Evolutionary conservation across 2,888 invertebrate species (phyloP), one percentile per base, ranked within the genome.

Genomic region (Capitulum mitella): DNA sequence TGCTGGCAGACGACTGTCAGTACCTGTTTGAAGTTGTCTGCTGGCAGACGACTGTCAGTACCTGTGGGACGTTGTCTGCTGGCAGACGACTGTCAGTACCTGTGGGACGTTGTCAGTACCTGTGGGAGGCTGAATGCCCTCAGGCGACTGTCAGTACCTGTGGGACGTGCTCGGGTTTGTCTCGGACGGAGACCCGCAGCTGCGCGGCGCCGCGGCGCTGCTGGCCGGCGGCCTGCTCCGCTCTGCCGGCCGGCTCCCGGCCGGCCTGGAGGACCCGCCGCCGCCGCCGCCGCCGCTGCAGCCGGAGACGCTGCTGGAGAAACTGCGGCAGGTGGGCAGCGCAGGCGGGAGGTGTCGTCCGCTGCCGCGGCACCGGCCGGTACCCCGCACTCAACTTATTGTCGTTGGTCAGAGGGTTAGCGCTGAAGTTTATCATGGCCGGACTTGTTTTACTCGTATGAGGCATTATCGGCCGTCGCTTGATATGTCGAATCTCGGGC

Each of bases 211-310:
- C 12, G 75, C 51, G 12, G 78, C 58, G 22, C 40, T 78, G 16
- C 51, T 79, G 26, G 8, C 37, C 37, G 70, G 29, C 37, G 37
- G 26, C 70, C 70, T 85, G 37, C 70, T 37, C 37, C 3, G 70
- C 70, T 14, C 70, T 64, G 3, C 64, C 29, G 0, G 54, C 29
- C 64, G 5, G 19, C 64, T 3, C 0, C 19, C 14, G 51, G 32
- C 32, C 5, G 64, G 19, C 34, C 19, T 8, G 6, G 29, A 58
- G n/a, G 29, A 29, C 1, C 61, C 5, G 32, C 32, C 61, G 61
- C 12, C 61, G 29, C 40, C 10, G 70, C 70, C 37, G 37, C 14
- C 58, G 29, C 19, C 16, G 51, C 51, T 58, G 58, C n/a, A 58
- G 58, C 58, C 58, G 29, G 10, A n/a, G 26, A 12, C 70, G 3